A percentile compares a stretch with the other conserved stretches of the same genome.
Evolutionary conservation across 2,797 vertebrate species (phyloP).

Genomic region (Cyclopterus lumpus): DNA sequence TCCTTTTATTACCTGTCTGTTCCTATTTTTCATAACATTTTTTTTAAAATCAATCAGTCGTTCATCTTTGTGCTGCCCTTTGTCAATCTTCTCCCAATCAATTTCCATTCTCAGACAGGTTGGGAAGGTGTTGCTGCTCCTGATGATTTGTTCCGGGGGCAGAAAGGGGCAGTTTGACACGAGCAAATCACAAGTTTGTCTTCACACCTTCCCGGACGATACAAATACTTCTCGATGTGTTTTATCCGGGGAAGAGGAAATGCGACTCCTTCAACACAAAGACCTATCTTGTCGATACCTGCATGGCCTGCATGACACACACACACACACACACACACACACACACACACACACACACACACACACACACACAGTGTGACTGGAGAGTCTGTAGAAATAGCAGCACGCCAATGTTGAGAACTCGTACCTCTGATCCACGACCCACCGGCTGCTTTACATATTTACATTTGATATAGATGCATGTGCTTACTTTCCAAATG

Average conservation of each 20-base stretch:
- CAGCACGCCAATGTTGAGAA: background rate
- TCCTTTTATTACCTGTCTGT: background rate
- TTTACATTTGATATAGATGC: conserved; percentile 32
- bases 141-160: conserved; percentile 22
- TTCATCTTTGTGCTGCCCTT: background rate
- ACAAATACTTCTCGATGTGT: background rate
- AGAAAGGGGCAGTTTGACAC: conserved; percentile 26
- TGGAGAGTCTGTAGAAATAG: background rate
- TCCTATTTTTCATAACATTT: background rate
- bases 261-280: background rate
- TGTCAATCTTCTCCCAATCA: conserved; percentile 14
- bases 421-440: background rate
- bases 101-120: conserved; percentile 1
- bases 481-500: conserved; percentile 47
- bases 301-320: background rate
- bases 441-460: conserved; percentile 36
- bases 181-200: conserved; percentile 19
- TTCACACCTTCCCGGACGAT: conserved; percentile 3
- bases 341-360: background rate
- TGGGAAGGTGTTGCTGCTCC: conserved; percentile 12
- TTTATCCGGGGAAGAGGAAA: background rate
- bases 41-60: conserved; percentile 5
- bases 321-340: background rate
- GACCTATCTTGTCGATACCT: background rate
- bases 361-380: conserved; percentile 1